These are phyloP conservation scores for Allacma fusca DNA, from an alignment of 2,888 invertebrate genomes.

Conservation along the genomic window DNA sequence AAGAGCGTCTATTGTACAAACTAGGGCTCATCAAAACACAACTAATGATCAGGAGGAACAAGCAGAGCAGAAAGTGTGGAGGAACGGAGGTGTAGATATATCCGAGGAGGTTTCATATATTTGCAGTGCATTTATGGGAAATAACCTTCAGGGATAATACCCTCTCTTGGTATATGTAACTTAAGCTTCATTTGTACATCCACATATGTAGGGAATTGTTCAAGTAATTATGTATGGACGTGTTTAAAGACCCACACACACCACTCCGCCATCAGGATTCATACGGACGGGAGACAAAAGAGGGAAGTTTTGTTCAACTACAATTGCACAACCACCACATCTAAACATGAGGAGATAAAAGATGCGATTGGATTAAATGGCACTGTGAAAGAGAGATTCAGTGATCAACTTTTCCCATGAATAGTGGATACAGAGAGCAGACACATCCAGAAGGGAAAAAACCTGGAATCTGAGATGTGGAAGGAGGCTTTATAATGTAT, in stretches of 20 bases:
- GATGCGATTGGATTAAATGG: slow-evolving; percentile 48
- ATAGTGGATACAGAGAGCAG: too few relatives aligned
- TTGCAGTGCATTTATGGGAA: too few relatives aligned
- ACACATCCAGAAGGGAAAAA: not conserved
- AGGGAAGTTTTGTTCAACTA: slow-evolving; percentile 24
- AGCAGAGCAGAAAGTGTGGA: slow-evolving; percentile 14
- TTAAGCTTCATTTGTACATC: too few relatives aligned
- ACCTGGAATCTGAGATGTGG: not conserved
- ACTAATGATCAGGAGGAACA: slow-evolving; percentile 21
- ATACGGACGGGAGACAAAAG: not conserved
- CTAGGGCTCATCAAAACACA: not conserved
- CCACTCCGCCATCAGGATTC: too few relatives aligned
- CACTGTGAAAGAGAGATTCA: slow-evolving; percentile 32
- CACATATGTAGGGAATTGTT: too few relatives aligned
- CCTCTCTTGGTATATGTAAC: too few relatives aligned
- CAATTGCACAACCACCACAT: slow-evolving; percentile 35
- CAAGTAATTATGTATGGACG: too few relatives aligned
- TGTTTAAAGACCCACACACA: too few relatives aligned
- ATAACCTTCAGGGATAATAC: too few relatives aligned
- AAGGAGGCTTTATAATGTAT: not conserved
- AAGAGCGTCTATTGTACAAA: not conserved
- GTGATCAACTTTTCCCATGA: not conserved
- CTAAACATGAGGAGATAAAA: slow-evolving; percentile 43
- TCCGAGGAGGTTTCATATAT: not conserved
- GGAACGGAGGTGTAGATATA: not conserved